A percentile compares a stretch with the other conserved stretches of the same genome.
phyloP scores from a whole-genome alignment of 92 coral and sea anemone genomes.

The Paramuricea clavata region DNA sequence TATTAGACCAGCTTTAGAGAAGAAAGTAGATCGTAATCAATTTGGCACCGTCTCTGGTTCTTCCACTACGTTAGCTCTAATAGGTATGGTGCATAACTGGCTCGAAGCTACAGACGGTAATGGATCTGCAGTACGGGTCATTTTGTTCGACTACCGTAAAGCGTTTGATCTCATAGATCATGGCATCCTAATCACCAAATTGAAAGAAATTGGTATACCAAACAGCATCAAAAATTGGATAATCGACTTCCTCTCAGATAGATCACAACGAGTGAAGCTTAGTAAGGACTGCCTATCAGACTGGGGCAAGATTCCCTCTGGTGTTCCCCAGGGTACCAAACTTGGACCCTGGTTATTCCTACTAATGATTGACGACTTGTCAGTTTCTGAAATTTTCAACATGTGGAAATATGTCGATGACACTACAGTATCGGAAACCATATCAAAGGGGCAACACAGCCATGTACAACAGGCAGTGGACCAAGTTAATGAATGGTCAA shows the following conservation, averaged over 20 bases:
- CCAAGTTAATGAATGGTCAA: slow-evolving; percentile 38
- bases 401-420: slow-evolving; percentile 42
- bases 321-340: slow-evolving; percentile 35
- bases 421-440: slow-evolving; percentile 32
- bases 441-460: slow-evolving; percentile 37
- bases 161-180: too few species aligned
- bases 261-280: slow-evolving; percentile 41
- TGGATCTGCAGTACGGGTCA: too few species aligned
- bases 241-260: too few species aligned
- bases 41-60: not conserved
- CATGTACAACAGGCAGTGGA: slow-evolving; percentile 41
- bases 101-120: too few species aligned
- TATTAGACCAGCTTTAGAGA: too few species aligned
- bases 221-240: too few species aligned
- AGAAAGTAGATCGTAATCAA: too few species aligned
- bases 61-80: too few species aligned
- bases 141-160: too few species aligned
- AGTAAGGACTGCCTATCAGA: slow-evolving; percentile 20
- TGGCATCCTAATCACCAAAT: too few species aligned
- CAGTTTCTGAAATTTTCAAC: slow-evolving; percentile 23
- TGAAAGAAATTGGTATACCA: too few species aligned
- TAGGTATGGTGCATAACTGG: too few species aligned
- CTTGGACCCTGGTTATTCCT: slow-evolving; percentile 34
- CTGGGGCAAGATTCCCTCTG: slow-evolving; percentile 30
- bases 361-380: slow-evolving; percentile 17